Percentiles rank a stretch among this genome's conserved stretches.
Evolutionary conservation across 2,797 vertebrate species (phyloP).

Genomic region (Carcharodon carcharias): DNA sequence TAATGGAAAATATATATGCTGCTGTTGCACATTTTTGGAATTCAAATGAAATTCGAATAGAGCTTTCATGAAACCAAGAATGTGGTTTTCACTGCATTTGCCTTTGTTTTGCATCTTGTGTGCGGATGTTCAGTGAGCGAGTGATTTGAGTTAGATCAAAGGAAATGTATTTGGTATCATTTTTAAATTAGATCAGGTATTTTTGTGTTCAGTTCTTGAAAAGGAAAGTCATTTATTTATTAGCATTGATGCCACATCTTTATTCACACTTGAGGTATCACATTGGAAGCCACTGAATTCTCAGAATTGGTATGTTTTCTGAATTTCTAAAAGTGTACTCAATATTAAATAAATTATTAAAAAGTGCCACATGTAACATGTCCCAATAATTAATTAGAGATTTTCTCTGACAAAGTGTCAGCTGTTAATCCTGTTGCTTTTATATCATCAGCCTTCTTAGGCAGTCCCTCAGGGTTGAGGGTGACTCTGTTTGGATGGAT

Average conservation of each 20-base stretch:
- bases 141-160: not conserved
- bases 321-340: not conserved
- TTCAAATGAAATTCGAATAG: slow-evolving; percentile 5
- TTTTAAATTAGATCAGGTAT: not conserved
- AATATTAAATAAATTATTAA: not conserved
- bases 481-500: no score
- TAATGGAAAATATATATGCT: not conserved
- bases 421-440: no score
- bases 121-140: not conserved
- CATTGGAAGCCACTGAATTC: not conserved
- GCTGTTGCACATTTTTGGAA: not conserved
- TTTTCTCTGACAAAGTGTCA: no score
- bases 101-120: slow-evolving; percentile 7
- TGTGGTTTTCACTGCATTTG: not conserved
- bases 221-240: not conserved
- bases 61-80: not conserved
- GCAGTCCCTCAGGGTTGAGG: no score
- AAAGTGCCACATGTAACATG: no score
- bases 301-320: not conserved
- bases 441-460: no score
- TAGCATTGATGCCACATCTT: not conserved
- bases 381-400: slow-evolving; percentile 10
- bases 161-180: not conserved
- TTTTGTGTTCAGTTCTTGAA: not conserved
- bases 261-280: not conserved